Base-by-base conservation (phyloP, 2,888 invertebrate species). In the Trissolcus brochymenae region DNA sequence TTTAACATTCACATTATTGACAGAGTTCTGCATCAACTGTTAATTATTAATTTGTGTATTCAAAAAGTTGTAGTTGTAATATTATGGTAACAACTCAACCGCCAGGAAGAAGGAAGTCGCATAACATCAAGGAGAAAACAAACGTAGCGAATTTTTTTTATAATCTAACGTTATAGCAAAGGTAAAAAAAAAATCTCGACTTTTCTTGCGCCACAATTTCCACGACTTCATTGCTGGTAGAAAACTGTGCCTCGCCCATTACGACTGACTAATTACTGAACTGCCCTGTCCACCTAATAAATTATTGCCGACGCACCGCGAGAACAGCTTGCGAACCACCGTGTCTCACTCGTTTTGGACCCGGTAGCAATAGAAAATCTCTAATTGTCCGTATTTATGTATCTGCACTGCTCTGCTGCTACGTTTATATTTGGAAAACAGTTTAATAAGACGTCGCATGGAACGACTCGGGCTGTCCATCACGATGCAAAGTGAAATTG, bases 221-320 rank as follows among this genome's bases (percentile, higher is more conserved):
- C 78, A 76, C 76, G 73, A 78, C 73, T 80, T 71, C 76, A 76
- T 80, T 70, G 75, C 73, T 16, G 57, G 51, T 59, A 62, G 75
- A 72, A 68, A 77, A 74, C 76, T 55, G 70, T 74, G 74, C 79
- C 76, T 77, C 74, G 59, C 79, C 81, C 80, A 81, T 83, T 82
- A 82, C 78, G 75, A 80, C 78, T 81, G 82, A 81, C 83, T 83
- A 83, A 83, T 83, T 83, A 83, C 83, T 82, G 81, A 83, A 82
- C 81, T 82, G 80, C 79, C 79, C 79, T 81, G 80, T 82, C 82
- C 76, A 80, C 74, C 79, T 78, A 81, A 83, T 82, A 82, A 84
- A 82, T 82, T 81, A 83, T 76, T 56, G 68, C 72, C 78, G 79
- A 80, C 79, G 78, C 79, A 71, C 72, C 60, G 61, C 67, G 62